Evolutionary conservation across 2,797 vertebrate species (phyloP), one percentile per base, ranked within the genome.

Genomic region (Sciaenops ocellatus): DNA sequence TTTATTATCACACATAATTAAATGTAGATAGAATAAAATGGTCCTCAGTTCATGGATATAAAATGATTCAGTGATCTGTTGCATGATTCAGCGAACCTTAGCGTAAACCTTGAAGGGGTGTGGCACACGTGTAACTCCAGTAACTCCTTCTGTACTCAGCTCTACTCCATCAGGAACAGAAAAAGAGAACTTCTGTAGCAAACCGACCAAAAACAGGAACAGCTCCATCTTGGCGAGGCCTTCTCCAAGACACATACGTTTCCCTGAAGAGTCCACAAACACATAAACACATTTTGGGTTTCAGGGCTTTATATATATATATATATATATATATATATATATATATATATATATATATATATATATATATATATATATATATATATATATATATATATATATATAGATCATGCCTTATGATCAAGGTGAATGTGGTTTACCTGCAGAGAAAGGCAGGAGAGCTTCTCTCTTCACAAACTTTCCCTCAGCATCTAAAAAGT

Each of bases 171-270:
- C 85, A 4, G 92, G 90, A 1, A 79, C 60, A 11, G 84, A 94
- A 90, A 97, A 95, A 11, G 92, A 90, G 89, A 97, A 97, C 73
- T 94, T 96, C 91, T 96, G 95, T 2, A 97, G 74, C 50, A 97
- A 79, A 56, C 84, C 76, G 0, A 93, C 85, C 46, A 94, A 76
- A 85, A 95, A 95, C 47, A 95, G 80, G 78, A 94, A 96, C 28
- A 97, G 74, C 77, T 97, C 96, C 63, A 87, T 93, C 77, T 86
- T 94, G 61, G 95, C 96, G 57, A 97, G 92, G 28, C 93, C 82
- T 83, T 97, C 96, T 54, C 96, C 96, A 57, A 92, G 73, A 85
- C 96, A 97, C 22, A 73, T 66, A 0, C 95, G 91, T 62, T 96
- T 97, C 67, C 97, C 97, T 97, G 91, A 47, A n/a, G 4, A 48